A percentile compares a stretch with the other conserved stretches of the same genome.
These are phyloP conservation scores for Xiphophorus maculatus DNA, from an alignment of 2,113 vertebrate species.

Conservation along the genomic window DNA sequence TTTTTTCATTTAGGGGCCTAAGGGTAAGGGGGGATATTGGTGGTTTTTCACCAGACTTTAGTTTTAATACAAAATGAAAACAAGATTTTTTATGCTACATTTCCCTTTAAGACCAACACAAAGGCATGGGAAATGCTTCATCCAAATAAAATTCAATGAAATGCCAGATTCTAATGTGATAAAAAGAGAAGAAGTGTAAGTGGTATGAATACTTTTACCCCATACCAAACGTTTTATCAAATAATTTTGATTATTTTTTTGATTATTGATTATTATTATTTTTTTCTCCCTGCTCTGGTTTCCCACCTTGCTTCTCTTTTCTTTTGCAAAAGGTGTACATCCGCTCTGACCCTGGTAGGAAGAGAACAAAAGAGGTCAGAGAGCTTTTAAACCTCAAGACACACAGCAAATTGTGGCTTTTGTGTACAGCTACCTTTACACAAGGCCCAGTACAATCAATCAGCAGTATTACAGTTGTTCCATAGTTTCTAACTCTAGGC, in stretches of 20 bases:
- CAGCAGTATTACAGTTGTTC: constrained; percentile 21
- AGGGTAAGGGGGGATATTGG: not conserved
- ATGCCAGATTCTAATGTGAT: too few relatives aligned
- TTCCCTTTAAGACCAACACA: too few relatives aligned
- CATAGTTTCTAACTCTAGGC: not conserved
- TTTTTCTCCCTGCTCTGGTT: not conserved
- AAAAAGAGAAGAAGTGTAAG: too few relatives aligned
- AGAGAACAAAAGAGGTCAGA: constrained; percentile 28
- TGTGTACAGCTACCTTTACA: constrained; percentile 50
- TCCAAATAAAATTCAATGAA: too few relatives aligned
- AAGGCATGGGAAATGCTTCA: too few relatives aligned
- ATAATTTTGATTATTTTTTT: too few relatives aligned
- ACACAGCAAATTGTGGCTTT: constrained; percentile 57
- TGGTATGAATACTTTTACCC: too few relatives aligned
- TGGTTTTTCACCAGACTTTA: not conserved
- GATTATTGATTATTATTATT: too few relatives aligned
- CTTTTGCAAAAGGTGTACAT: constrained; percentile 9
- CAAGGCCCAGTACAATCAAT: constrained; percentile 37
- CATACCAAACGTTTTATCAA: not conserved
- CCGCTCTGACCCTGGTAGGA: constrained; percentile 15
- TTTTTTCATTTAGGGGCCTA: not conserved
- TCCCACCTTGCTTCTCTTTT: constrained; percentile 4
- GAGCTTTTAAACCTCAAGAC: constrained; percentile 37
- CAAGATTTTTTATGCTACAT: too few relatives aligned
- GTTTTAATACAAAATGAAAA: not conserved